A percentile compares a stretch with the other conserved stretches of the same genome.
Evolutionary conservation across 2,888 invertebrate genomes (phyloP).

Genomic region (Xanthia icteritia): DNA sequence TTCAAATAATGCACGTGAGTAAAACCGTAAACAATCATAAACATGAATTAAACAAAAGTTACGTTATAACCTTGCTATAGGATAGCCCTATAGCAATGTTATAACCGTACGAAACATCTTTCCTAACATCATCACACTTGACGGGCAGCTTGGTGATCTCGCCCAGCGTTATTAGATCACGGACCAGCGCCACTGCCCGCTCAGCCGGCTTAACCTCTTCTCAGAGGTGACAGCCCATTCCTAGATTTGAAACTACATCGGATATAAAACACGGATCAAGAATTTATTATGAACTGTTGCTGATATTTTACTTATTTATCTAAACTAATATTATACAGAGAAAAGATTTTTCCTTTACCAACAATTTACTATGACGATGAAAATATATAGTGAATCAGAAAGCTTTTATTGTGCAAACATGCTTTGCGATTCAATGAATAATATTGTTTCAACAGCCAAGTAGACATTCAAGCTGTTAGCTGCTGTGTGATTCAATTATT

Average conservation of each 20-base stretch:
- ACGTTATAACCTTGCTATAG: not conserved
- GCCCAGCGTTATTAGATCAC: slow-evolving; percentile 44
- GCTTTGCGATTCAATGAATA: not conserved
- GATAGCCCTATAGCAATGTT: not conserved
- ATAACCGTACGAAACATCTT: slow-evolving; percentile 14
- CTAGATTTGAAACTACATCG: slow-evolving; percentile 12
- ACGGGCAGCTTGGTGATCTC: slow-evolving; percentile 31
- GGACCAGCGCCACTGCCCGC: slow-evolving; percentile 18
- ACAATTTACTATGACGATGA: not conserved
- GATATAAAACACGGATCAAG: slow-evolving; percentile 22
- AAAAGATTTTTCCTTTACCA: too few species aligned
- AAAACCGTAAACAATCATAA: not conserved
- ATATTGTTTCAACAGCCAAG: not conserved
- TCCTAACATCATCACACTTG: slow-evolving; percentile 17
- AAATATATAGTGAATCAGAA: not conserved
- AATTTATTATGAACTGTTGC: not conserved
- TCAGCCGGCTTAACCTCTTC: slow-evolving; percentile 49
- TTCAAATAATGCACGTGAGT: not conserved
- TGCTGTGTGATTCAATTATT: not conserved
- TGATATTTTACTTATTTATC: not conserved
- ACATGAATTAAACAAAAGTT: not conserved
- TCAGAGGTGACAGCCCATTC: slow-evolving; percentile 28
- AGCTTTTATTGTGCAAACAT: not conserved
- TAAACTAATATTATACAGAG: too few species aligned
- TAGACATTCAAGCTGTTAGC: not conserved